Evolutionary conservation across 1,140 invertebrate species (phyloP).

Genomic region (Scylla paramamosain): DNA sequence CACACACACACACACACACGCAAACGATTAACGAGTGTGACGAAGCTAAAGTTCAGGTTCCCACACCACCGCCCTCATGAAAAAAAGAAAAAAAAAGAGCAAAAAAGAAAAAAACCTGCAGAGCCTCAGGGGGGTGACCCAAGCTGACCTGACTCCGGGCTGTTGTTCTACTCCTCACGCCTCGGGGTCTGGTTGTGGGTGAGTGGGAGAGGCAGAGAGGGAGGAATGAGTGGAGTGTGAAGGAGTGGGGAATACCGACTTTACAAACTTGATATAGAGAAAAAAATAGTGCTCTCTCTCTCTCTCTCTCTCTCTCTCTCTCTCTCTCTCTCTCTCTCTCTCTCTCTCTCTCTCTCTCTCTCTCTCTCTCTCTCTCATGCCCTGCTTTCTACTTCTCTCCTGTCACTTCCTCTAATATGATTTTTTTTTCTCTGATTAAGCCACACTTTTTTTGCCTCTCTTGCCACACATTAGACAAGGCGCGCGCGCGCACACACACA

Average conservation of each 20-base stretch:
- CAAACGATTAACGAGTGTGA: not conserved
- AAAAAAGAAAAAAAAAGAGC: not conserved
- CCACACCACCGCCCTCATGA: not conserved
- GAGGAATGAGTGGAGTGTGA: not conserved
- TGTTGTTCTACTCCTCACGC: not conserved
- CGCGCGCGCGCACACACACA: no score
- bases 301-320: slow-evolving; percentile 27
- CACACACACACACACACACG: not conserved
- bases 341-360: slow-evolving; percentile 47
- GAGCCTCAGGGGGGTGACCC: not conserved
- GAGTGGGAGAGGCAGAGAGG: slow-evolving; percentile 8
- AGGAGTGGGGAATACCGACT: no score
- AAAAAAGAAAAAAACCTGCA: not conserved
- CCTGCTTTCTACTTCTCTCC: not conserved
- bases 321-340: slow-evolving; percentile 52
- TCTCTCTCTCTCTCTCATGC: no score
- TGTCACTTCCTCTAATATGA: not conserved
- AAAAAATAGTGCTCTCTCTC: no score
- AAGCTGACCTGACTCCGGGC: not conserved
- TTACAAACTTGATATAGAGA: no score
- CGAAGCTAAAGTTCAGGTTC: slow-evolving; percentile 21
- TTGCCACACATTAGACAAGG: no score
- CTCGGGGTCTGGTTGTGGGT: not conserved
- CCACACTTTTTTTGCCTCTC: no score
- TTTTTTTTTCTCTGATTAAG: not conserved